Conservation (phyloP, 2,888 invertebrate species). For the Amaurobius ferox region DNA sequence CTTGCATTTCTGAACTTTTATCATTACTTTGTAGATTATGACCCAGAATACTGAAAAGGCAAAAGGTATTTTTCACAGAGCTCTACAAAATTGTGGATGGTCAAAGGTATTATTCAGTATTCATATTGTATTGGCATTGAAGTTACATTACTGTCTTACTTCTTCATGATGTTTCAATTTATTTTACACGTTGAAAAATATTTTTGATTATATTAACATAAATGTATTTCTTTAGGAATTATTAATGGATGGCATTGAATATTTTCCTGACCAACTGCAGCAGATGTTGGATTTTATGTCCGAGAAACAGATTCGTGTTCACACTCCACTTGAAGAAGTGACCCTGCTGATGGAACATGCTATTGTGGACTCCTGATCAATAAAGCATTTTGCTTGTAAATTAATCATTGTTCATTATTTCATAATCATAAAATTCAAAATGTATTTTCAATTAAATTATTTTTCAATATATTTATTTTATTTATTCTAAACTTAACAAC, state of each 20-base stretch:
- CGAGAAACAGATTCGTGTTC: conserved; percentile 78
- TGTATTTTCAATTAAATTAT: no score
- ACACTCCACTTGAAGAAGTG: conserved; percentile 79
- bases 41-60: conserved; percentile 75
- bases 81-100: conserved; percentile 78
- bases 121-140: no score
- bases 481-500: no score
- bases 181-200: no score
- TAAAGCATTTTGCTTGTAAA: no score
- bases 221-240: conserved; percentile 75
- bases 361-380: background rate
- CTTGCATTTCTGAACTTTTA: background rate
- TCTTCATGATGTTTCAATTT: no score
- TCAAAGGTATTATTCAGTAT: conserved; percentile 77
- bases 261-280: conserved; percentile 77
- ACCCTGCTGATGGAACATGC: conserved; percentile 75
- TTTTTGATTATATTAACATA: background rate
- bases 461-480: no score
- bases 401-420: no score
- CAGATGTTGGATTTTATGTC: conserved; percentile 78
- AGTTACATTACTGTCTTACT: no score
- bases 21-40: conserved; percentile 74
- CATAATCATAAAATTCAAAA: no score
- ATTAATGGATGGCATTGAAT: conserved; percentile 77
- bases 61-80: conserved; percentile 78